Base-by-base conservation (phyloP, 1,140 invertebrate genomes). In the Drosophila melanica region DNA sequence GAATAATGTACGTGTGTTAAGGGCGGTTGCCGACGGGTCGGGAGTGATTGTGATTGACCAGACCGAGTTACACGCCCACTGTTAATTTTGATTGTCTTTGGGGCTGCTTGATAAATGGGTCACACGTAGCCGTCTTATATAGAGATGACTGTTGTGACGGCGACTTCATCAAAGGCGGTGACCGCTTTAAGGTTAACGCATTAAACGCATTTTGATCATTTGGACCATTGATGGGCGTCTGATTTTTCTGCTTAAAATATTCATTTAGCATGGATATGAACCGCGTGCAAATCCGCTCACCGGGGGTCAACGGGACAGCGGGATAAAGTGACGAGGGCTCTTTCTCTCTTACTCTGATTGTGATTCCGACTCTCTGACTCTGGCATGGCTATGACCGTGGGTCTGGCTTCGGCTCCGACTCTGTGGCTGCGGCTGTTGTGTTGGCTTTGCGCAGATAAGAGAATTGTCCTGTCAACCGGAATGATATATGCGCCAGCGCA, bases 381-480 rank as follows among this genome's bases (percentile, higher is more conserved):
- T 70, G 77, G 47, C 58, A 47, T 59, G 71, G 68, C 71, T 42
- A 6, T 47, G 16, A 57, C 39, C 27, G 27, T 27, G 27, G 27
- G 27, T 27, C 27, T 27, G 27, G 27, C 27, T 27, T 27, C 27
- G 57, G 63, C 14, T 59, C 51, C 39, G 48, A 39, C 27, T 27
- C 68, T 73, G 59, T 44, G 62, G 65, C 67, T 73, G 74, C 55
- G 87, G 85, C 85, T 90, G 85, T 90, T 90, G 84, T 91, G 90
- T 90, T 91, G 90, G 86, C 80, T 91, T 91, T 91, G 87, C 77
- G 75, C 69, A 91, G 90, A 91, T 91, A 91, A 91, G 90, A 91
- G 90, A 91, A 91, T 91, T 91, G 90, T 91, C 90, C 90, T 91
- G 90, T 91, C 90, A 91, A 90, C 90, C 80, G 86, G 86, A 91